A percentile compares a stretch with the other conserved stretches of the same genome.
phyloP scores from a whole-genome alignment of 1,140 invertebrate species.

The Eciton burchellii region DNA sequence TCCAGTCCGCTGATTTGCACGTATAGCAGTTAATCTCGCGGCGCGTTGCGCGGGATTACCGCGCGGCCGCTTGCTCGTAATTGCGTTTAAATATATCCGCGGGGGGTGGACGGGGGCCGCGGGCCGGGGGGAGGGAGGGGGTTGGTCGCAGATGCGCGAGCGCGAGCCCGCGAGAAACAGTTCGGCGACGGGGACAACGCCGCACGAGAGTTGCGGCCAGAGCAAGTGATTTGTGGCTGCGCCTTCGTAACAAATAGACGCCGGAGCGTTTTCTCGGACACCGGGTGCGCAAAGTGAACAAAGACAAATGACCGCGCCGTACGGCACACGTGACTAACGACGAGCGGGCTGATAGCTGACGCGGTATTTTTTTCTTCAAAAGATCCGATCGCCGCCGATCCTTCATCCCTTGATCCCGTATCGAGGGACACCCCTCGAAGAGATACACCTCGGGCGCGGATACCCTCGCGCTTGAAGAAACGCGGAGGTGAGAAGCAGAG shows the following conservation, averaged over 20 bases:
- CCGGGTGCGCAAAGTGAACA: constrained; percentile 62
- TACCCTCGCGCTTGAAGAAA: too few species aligned
- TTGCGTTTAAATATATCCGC: constrained; percentile 71
- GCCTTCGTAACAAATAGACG: constrained; percentile 65
- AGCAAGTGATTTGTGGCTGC: constrained; percentile 71
- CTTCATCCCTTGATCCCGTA: constrained; percentile 15
- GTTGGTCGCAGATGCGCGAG: background rate
- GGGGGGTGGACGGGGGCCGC: too few species aligned
- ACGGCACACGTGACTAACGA: constrained; percentile 55
- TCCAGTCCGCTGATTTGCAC: constrained; percentile 41
- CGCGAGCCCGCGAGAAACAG: constrained; percentile 50
- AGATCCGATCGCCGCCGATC: constrained; percentile 41
- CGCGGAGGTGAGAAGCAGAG: too few species aligned
- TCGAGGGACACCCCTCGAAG: too few species aligned
- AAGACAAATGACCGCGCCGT: constrained; percentile 61
- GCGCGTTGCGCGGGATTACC: constrained; percentile 67
- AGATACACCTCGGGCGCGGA: too few species aligned
- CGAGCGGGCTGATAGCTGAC: constrained; percentile 52
- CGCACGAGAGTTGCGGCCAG: constrained; percentile 57
- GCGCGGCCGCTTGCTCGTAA: constrained; percentile 66
- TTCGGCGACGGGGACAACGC: constrained; percentile 57
- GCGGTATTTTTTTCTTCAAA: constrained; percentile 39
- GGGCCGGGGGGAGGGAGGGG: too few species aligned
- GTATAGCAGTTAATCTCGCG: constrained; percentile 63
- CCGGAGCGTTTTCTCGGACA: constrained; percentile 69